Evolutionary conservation across 2,113 vertebrate species (phyloP).

Genomic region (Solenodon paradoxus): DNA sequence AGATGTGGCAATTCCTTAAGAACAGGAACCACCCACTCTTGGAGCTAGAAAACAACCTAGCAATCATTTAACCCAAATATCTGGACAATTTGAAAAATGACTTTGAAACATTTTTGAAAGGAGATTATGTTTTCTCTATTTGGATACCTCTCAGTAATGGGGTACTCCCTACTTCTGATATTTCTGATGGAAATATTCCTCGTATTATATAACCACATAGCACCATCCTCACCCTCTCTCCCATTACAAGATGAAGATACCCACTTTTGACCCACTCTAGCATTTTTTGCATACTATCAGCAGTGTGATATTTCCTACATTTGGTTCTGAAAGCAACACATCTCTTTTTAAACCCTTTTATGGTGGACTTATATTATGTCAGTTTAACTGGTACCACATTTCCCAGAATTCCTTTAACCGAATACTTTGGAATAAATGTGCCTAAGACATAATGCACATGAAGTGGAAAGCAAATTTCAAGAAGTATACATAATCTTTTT

Average conservation of each 20-base stretch:
- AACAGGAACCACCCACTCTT: background rate
- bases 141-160: background rate
- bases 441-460: background rate
- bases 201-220: no score
- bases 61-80: background rate
- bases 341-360: background rate
- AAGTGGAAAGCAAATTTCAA: background rate
- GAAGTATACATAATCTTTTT: background rate
- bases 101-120: background rate
- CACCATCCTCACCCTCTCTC: background rate
- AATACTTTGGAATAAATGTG: background rate
- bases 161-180: background rate
- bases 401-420: background rate
- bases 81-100: background rate
- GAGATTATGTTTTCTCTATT: background rate
- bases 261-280: background rate
- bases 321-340: background rate
- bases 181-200: background rate
- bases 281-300: background rate
- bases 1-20: background rate
- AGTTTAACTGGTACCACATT: background rate
- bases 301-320: background rate
- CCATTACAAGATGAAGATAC: background rate
- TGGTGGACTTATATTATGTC: background rate
- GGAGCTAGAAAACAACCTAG: background rate